Conservation (phyloP, 2,888 invertebrate genomes). For the Octonoba sinensis region DNA sequence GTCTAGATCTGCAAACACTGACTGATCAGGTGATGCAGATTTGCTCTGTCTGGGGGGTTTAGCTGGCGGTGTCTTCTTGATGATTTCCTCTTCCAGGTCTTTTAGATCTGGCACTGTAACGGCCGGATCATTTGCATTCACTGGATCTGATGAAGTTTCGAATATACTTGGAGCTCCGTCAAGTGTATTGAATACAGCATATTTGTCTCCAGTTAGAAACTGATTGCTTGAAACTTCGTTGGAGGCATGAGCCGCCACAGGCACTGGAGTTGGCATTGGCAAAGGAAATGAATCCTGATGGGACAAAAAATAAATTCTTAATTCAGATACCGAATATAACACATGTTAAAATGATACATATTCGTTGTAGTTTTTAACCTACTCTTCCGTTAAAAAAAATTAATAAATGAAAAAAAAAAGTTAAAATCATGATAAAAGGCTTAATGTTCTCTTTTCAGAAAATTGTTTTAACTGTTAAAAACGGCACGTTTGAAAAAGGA, state of each 20-base stretch:
- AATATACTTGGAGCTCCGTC: slow-evolving; percentile 55
- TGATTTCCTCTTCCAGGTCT: slow-evolving; percentile 36
- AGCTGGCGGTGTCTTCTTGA: slow-evolving; percentile 29
- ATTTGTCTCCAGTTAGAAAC: slow-evolving; percentile 37
- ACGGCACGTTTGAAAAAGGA: too few relatives aligned
- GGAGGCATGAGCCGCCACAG: slow-evolving; percentile 1
- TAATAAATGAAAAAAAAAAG: too few relatives aligned
- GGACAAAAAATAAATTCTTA: neutral
- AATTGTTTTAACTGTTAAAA: too few relatives aligned
- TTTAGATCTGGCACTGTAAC: slow-evolving; percentile 5
- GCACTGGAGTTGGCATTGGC: slow-evolving; percentile 56
- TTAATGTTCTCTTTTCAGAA: too few relatives aligned
- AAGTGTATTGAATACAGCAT: slow-evolving; percentile 57
- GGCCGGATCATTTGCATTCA: neutral
- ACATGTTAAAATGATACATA: too few relatives aligned
- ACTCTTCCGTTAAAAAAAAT: too few relatives aligned
- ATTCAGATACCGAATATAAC: neutral
- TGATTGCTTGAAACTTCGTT: neutral
- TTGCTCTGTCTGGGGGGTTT: slow-evolving; percentile 53
- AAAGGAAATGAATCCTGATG: slow-evolving; percentile 52
- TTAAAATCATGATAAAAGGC: too few relatives aligned
- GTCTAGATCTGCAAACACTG: slow-evolving; percentile 93
- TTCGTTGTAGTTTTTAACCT: too few relatives aligned
- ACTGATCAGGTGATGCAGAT: slow-evolving; percentile 36
- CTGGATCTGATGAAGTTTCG: slow-evolving; percentile 13